Percentiles rank a stretch among this genome's conserved stretches.
Evolutionary conservation across 2,113 vertebrate genomes (phyloP).

Genomic region (Hiodon alosoides): DNA sequence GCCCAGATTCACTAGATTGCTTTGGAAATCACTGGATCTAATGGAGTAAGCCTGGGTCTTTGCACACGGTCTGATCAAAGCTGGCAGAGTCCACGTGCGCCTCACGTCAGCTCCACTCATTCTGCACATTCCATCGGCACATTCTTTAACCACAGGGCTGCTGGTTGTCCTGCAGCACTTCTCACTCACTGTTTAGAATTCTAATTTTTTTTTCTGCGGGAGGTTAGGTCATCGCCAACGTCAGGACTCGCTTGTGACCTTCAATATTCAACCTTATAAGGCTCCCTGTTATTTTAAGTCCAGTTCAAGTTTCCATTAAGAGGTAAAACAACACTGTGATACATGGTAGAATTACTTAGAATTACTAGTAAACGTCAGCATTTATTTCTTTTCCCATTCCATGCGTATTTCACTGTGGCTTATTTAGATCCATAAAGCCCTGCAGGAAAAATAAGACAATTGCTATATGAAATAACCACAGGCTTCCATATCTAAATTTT

Average conservation of each 20-base stretch:
- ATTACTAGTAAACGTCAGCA: neutral
- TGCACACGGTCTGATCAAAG: conserved; percentile 47
- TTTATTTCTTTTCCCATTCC: neutral
- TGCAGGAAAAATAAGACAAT: neutral
- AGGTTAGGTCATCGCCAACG: conserved; percentile 49
- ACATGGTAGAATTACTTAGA: neutral
- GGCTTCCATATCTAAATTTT: neutral
- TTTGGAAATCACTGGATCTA: conserved; percentile 37
- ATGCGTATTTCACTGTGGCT: neutral
- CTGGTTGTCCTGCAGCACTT: conserved; percentile 8
- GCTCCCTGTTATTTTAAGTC: conserved; percentile 39
- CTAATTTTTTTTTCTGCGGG: conserved; percentile 34
- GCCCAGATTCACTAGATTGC: conserved; percentile 16
- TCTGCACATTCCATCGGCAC: conserved; percentile 46
- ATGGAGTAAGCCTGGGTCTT: conserved; percentile 25
- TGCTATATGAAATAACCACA: neutral
- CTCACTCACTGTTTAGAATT: conserved; percentile 30
- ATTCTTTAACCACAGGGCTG: conserved; percentile 25
- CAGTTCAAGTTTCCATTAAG: conserved; percentile 24
- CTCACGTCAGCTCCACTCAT: conserved; percentile 36
- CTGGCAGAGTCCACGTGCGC: conserved; percentile 43
- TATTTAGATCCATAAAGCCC: neutral
- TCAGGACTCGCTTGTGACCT: conserved; percentile 42
- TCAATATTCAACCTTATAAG: conserved; percentile 47
- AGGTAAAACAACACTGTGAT: conserved; percentile 13